Base-by-base conservation (phyloP, 2,113 vertebrate genomes). In the human region DNA sequence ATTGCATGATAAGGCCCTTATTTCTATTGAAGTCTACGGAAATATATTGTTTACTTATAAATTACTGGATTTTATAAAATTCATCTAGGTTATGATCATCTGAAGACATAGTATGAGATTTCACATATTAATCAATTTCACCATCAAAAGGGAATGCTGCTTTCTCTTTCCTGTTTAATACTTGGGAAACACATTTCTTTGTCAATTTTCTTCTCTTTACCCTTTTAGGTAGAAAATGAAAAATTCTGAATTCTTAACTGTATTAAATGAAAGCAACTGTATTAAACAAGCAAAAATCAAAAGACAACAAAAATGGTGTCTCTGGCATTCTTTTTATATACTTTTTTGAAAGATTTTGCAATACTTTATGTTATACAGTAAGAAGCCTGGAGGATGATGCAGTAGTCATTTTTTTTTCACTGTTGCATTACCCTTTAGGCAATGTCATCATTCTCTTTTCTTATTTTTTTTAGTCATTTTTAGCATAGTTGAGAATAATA, bases 401-500 rank as follows among this genome's bases (percentile, higher is more conserved):
- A 35, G 14, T 45, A 73, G 50, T 64, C 61, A 38, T 79, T 43
- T 48, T 50, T 48, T 72, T 17, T 57, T 23, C 10, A 48, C 27
- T 55, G 9, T 3, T 55, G 14, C 32, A 27, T 72, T 22, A 70
- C 45, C n/a, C 20, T 80, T 90, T n/a, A n/a, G 40, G 48, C 78
- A 27, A 87, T 66, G n/a, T 59, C 27, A 25, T 55, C 3, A 9
- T 89, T 78, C 75, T 50, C 5, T 79, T 45, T n/a, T 48, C 27
- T 93, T 80, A 35, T 61, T 80, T 35, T 85, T 64, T 90, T 86
- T 22, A 57, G 72, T 94, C 52, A 91, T 72, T 78, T 84, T 81
- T 72, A 66, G 81, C 23, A 52, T 68, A 17, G 4, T 25, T 94
- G 45, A 57, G 30, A 66, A 52, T 82, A 94, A 55, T 40, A 43